A percentile compares a stretch with the other conserved stretches of the same genome.
phyloP scores from a whole-genome alignment of 2,888 invertebrate genomes.

The Epinotia nisella region DNA sequence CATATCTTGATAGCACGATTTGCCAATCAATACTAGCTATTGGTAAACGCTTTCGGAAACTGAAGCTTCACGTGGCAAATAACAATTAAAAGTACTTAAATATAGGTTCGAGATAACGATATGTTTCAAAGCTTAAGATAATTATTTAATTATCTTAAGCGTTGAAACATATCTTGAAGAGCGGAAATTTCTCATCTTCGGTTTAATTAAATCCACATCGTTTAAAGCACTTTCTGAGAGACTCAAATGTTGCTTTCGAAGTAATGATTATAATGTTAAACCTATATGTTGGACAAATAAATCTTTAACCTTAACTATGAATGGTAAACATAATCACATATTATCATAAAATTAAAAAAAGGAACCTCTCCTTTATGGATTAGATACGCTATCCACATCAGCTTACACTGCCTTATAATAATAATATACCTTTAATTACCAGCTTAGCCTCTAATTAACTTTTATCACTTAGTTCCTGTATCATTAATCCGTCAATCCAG shows the following conservation, averaged over 20 bases:
- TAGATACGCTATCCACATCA: slow-evolving; percentile 2
- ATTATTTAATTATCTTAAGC: too few species aligned
- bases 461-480: slow-evolving; percentile 4
- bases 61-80: not conserved
- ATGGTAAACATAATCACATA: not conserved
- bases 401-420: not conserved
- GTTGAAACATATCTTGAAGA: not conserved
- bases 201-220: not conserved
- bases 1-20: not conserved
- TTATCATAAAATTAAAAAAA: not conserved
- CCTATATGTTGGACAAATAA: too few species aligned
- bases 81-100: not conserved
- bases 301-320: too few species aligned
- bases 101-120: not conserved
- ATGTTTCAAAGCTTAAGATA: slow-evolving; percentile 10
- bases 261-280: slow-evolving; percentile 5
- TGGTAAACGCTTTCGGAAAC: not conserved
- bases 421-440: too few species aligned
- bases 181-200: not conserved
- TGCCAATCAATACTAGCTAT: not conserved
- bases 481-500: slow-evolving; percentile 32
- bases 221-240: slow-evolving; percentile 5
- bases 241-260: slow-evolving; percentile 6
- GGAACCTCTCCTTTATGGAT: not conserved
- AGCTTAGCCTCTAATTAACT: slow-evolving; percentile 9